Base-by-base conservation (phyloP, 1,140 invertebrate genomes). In the Thaumatotibia leucotreta region DNA sequence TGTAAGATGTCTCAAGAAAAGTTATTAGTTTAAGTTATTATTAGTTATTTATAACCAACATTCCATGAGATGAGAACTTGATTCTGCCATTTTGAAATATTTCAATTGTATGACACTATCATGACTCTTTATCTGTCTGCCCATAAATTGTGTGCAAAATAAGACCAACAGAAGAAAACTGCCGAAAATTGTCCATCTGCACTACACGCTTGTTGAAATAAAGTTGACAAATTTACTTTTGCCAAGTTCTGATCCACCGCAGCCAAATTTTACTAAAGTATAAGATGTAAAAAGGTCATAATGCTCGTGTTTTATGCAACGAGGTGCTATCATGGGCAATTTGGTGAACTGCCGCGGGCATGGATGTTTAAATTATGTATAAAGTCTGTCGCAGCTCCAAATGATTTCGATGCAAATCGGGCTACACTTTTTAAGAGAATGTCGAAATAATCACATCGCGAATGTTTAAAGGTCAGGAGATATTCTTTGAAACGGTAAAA, bases 341-440 rank as follows among this genome's bases (percentile, higher is more conserved):
- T 68, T 67, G 70, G 24, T 58, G 49, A 73, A 70, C 49, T 20
- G 50, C 64, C 68, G 66, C 50, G 32, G 64, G 66, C 45, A 61
- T 54, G 66, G 35, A 61, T 61, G 11, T 71, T 68, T 68, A 61
- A 74, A 68, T 69, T 76, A 64, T 68, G 63, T 68, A 69, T 58
- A 69, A 61, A 72, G 66, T 72, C 64, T 62, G 63, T 66, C 61
- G 66, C 68, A 29, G 63, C 69, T 74, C 52, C 65, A 67, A 35
- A 52, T 71, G 64, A 74, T 76, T 74, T 74, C 29, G 68, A 76
- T 76, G 74, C 66, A 76, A 76, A 76, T 76, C 39, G 39, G 14
- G 14, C 14, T 9, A 45, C 39, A 20, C 17, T 45, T 39, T 4
- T 39, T 45, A 20, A n/a, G 39, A 45, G 39, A 20, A 14, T 6